Evolutionary conservation across 2,888 invertebrate genomes (phyloP), one percentile per base, ranked within the genome.

Genomic region (Conistra vaccinii): DNA sequence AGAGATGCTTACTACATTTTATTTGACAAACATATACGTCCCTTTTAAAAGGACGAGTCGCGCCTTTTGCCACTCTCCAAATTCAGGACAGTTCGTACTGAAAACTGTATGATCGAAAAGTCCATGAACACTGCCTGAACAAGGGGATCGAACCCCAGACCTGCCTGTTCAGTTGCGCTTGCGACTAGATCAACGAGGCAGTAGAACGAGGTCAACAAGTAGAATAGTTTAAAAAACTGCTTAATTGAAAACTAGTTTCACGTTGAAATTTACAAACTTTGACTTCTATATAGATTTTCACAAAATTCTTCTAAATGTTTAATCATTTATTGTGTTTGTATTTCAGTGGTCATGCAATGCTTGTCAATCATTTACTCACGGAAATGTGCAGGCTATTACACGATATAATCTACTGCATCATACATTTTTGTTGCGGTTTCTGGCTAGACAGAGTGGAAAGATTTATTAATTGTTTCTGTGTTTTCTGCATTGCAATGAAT

Each of bases 381-480:
- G 45, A 71, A 20, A 35, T 71, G 3, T 23, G 23, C 53, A 60
- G 26, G 12, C 39, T 3, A 39, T 63, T 26, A 57, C 51, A 14
- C 26, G 76, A 35, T 20, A 55, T 0, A 20, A 45, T 6, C 14
- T 39, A 10, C 39, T 45, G 29, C 53, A 39, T 68, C 39, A 60
- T 32, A 14, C 4, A 20, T 80, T 80, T 82, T 80, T 82, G 55
- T 57, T 51, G 10, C 9, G 20, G 23, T 48, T 69, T 73, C 80
- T 57, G 39, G 53, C 2, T 55, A 48, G 3, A 53, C 14, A 2
- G 5, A 69, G 48, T 62, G 81, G 84, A 83, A 81, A 73, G 32
- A 69, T 73, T 79, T 69, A 53, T 48, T 42, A 73, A 79, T 73
- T 53, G 60, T 58, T 12, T 62, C 80, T 67, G 79, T 73, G 73